Evolutionary conservation across 30 jellyfish, hydroid and myxozoan genomes (phyloP), one percentile per base, ranked within the genome.

Genomic region (Cassiopea andromeda): DNA sequence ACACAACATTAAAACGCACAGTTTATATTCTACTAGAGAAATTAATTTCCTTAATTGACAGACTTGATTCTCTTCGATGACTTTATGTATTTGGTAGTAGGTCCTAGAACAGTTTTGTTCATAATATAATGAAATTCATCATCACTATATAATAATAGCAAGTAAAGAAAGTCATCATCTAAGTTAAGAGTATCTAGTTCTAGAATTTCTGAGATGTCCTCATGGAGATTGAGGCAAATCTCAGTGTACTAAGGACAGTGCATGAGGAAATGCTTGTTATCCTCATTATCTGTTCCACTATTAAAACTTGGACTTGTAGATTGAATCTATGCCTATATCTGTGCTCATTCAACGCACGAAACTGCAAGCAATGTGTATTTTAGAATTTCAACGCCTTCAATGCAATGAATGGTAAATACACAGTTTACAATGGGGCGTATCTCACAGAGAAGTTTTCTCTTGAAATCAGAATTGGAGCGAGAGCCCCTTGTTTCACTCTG

Each of bases 361-460:
- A 78, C 80, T 78, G 49, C 78, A 78, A 46, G 88, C 88, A 78
- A 46, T 78, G 38, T 27, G 38, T 78, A 9, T 59, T 77, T 77
- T 77, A 77, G 47, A 78, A 77, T 77, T 77, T 78, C 47, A 10
- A 77, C 59, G 47, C 88, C 88, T 13, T 78, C 88, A 78, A 78
- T 78, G 47, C 47, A 84, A 78, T 54, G 12, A 54, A 6, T 54
- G 12, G 38, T 10, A 54, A 3, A 54, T 54, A 6, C 7, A 54
- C 64, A 54, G 64, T 54, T 54, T 6, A 6, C 64, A 54, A 10
- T 54, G 64, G 64, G 12, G 64, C 64, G 64, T 54, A 54, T 54
- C 64, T 54, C 12, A 10, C 64, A 54, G 64, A 54, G 64, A 54
- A 54, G 64, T 3, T 54, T 54, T 54, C 64, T 3, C 64, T 54